Base-by-base conservation (phyloP, 2,113 vertebrate species). In the Sinocyclocheilus maitianheensis region DNA sequence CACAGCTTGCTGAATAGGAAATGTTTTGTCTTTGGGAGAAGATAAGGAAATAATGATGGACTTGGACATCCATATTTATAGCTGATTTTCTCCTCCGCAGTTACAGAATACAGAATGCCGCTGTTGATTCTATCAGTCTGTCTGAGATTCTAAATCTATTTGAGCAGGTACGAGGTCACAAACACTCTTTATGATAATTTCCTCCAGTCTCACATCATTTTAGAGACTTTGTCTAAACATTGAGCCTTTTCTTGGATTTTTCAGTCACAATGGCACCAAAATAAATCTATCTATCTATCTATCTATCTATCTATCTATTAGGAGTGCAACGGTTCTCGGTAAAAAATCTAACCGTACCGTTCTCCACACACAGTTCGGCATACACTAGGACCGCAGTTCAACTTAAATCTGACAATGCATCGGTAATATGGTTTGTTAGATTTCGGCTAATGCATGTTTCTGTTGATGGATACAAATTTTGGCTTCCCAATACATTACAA, bases 1-100 rank as follows among this genome's bases (percentile, higher is more conserved):
- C 85, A 81, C 55, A 77, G 46, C 75, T 48, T 81, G 60, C 60
- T 26, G 34, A 71, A 77, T 60, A 46, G 26, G 22, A 51, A 2
- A 40, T 71, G 34, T 84, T 83, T 83, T n/a, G 67, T 72, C 46
- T 71, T 34, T 34, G 3, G 48, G 12, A 75, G 58, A 51, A 80
- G 12, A 14, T 78, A 77, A 81, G 75, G 11, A 24, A 86, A 84
- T 71, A 83, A 9, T 24, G 58, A 87, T 78, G 34, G 67, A 85
- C 30, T 40, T 46, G 40, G 46, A 77, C 82, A 83, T 83, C 48
- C 81, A 83, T 83, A 83, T 83, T 83, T 83, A 84, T 55, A 76
- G 69, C 79, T 72, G 84, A 77, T 85, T 81, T 87, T 74, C 83
- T 81, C 84, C 83, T 87, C 63, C 67, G 37, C 65, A 6, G 24